Percentiles rank a stretch among this genome's conserved stretches.
Conservation (phyloP, 2,797 vertebrate species). For the Lepilemur ruficaudatus region DNA sequence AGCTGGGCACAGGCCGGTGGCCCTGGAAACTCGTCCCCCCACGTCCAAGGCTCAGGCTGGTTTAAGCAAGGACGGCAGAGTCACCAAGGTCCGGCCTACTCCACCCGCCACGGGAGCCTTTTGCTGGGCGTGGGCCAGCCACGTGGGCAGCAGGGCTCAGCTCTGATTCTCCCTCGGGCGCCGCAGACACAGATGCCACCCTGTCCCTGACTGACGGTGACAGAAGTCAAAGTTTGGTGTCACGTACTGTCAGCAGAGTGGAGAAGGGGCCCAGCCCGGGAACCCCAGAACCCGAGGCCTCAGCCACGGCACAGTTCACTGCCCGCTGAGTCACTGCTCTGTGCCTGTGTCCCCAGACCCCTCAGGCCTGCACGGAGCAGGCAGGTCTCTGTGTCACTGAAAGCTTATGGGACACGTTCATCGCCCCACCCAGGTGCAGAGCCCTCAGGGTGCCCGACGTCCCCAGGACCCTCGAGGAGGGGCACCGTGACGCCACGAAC, state of each 20-base stretch:
- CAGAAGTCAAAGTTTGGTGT: accelerated
- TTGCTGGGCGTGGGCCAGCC: accelerated
- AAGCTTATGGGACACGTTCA: accelerated
- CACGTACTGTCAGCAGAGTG: accelerated
- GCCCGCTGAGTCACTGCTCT: neutral
- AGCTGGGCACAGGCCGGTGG: too few species aligned
- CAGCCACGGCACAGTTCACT: neutral
- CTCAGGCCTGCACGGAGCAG: accelerated
- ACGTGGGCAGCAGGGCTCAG: accelerated
- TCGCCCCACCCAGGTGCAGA: neutral
- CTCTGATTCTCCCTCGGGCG: neutral
- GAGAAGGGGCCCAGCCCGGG: accelerated
- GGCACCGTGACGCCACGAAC: accelerated
- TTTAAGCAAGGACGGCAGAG: too few species aligned
- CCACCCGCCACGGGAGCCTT: accelerated
- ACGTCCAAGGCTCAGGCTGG: too few species aligned
- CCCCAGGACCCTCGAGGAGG: neutral
- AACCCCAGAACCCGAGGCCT: too few species aligned
- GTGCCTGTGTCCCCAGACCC: neutral
- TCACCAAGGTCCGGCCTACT: too few species aligned
- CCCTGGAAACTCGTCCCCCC: too few species aligned
- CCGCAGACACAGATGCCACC: accelerated
- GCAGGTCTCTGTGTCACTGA: neutral
- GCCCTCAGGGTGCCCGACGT: accelerated
- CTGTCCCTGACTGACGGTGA: neutral